A percentile compares a stretch with the other conserved stretches of the same genome.
phyloP scores from a whole-genome alignment of 2,888 invertebrate genomes.

The Sinotaia quadrata region DNA sequence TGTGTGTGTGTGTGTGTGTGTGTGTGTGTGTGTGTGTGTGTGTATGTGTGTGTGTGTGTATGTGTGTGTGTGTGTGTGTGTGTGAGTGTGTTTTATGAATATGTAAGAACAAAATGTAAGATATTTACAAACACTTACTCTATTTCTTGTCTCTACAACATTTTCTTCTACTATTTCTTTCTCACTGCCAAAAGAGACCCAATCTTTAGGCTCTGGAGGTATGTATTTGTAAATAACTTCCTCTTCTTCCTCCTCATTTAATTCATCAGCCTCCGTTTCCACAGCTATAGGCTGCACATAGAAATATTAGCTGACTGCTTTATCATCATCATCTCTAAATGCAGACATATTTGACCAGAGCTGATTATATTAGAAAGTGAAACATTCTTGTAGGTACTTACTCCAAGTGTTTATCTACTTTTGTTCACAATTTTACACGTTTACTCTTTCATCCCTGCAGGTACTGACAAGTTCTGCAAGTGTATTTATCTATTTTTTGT shows the following conservation, averaged over 20 bases:
- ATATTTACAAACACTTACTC: conserved; percentile 53
- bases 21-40: conserved; percentile 5
- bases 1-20: neutral
- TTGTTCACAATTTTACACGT: too few species aligned
- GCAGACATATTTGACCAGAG: too few species aligned
- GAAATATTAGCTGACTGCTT: too few species aligned
- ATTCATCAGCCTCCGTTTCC: conserved; percentile 37
- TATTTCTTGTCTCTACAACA: conserved; percentile 55
- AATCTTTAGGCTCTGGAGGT: conserved; percentile 69
- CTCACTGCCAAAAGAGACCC: conserved; percentile 71
- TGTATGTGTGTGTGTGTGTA: neutral
- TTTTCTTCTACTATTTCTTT: conserved; percentile 68
- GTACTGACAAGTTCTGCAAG: too few species aligned
- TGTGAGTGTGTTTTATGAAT: neutral
- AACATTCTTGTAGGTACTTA: too few species aligned
- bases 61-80: neutral
- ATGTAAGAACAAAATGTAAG: neutral
- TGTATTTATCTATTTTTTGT: too few species aligned
- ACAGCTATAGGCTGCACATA: conserved; percentile 48
- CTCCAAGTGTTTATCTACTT: too few species aligned
- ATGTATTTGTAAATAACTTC: conserved; percentile 65
- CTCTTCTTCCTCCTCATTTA: conserved; percentile 50
- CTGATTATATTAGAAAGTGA: too few species aligned
- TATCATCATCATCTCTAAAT: too few species aligned
- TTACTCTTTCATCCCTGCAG: too few species aligned